phyloP scores from a whole-genome alignment of 1,140 invertebrate species.

The Hormaphis cornu region DNA sequence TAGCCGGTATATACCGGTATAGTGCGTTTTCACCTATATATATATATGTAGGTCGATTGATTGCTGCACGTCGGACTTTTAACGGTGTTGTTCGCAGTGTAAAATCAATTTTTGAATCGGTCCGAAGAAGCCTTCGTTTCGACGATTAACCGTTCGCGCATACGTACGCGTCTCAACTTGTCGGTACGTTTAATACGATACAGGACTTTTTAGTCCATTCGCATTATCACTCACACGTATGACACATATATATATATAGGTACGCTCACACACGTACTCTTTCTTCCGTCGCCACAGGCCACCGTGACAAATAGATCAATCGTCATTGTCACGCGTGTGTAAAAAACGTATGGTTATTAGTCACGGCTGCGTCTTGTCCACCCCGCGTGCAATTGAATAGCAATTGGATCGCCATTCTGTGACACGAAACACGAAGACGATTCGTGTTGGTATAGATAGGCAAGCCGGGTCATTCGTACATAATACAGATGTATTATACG shows the following conservation, averaged over 20 bases:
- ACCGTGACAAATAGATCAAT: slow-evolving; percentile 29
- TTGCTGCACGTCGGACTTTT: too few species aligned
- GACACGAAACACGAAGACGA: too few species aligned
- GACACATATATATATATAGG: too few species aligned
- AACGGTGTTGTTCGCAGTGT: too few species aligned
- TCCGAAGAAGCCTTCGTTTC: too few species aligned
- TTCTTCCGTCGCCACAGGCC: slow-evolving; percentile 26
- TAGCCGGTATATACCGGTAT: too few species aligned
- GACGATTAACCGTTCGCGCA: too few species aligned
- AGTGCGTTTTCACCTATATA: too few species aligned
- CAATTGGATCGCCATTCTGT: not conserved
- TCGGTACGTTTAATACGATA: not conserved
- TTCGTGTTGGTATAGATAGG: not conserved
- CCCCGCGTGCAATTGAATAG: too few species aligned
- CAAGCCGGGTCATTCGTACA: not conserved
- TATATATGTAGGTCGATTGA: too few species aligned
- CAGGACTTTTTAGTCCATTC: slow-evolving; percentile 21
- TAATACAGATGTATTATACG: not conserved
- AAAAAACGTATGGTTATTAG: too few species aligned
- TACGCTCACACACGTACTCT: not conserved
- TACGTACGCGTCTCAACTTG: not conserved
- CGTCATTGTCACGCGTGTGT: slow-evolving; percentile 21
- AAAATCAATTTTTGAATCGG: too few species aligned
- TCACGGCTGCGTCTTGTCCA: slow-evolving; percentile 9
- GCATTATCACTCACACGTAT: slow-evolving; percentile 7